Percentiles rank a stretch among this genome's conserved stretches.
Conservation (phyloP, 2,797 vertebrate species). For the Vireo griseus region DNA sequence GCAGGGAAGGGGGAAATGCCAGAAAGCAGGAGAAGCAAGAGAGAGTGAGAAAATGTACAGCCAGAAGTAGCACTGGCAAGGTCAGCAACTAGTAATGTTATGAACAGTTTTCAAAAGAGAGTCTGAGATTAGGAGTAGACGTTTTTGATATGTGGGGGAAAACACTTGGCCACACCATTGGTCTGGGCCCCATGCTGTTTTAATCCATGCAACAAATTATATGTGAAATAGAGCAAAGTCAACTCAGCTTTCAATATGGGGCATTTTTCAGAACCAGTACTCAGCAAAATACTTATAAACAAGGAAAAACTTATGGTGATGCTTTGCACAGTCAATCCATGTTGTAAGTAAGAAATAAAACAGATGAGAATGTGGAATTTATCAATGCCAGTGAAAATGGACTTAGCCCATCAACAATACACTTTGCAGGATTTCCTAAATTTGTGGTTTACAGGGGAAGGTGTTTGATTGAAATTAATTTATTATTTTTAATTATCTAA, state of each 20-base stretch:
- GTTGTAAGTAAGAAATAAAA: not conserved
- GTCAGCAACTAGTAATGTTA: not conserved
- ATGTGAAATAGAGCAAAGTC: not conserved
- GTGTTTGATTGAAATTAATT: not conserved
- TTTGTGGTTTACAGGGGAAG: not conserved
- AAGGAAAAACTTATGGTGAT: not conserved
- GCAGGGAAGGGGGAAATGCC: not conserved
- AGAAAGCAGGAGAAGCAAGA: not conserved
- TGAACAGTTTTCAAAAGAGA: not conserved
- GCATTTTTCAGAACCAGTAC: not conserved
- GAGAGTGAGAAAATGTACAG: constrained; percentile 39
- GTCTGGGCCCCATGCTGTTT: not conserved
- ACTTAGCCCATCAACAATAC: not conserved
- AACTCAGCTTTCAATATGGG: not conserved
- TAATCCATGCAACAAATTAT: constrained; percentile 29
- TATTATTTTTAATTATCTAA: not conserved
- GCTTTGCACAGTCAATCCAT: not conserved
- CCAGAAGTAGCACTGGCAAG: constrained; percentile 33
- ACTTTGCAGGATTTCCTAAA: not conserved
- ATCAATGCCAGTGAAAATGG: not conserved
- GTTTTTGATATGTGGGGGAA: constrained; percentile 14
- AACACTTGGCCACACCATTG: not conserved
- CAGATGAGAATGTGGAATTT: not conserved
- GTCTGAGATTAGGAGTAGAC: not conserved
- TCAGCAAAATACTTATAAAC: not conserved